Conservation (phyloP, 2,113 vertebrate genomes). For the Noturus placidus region DNA sequence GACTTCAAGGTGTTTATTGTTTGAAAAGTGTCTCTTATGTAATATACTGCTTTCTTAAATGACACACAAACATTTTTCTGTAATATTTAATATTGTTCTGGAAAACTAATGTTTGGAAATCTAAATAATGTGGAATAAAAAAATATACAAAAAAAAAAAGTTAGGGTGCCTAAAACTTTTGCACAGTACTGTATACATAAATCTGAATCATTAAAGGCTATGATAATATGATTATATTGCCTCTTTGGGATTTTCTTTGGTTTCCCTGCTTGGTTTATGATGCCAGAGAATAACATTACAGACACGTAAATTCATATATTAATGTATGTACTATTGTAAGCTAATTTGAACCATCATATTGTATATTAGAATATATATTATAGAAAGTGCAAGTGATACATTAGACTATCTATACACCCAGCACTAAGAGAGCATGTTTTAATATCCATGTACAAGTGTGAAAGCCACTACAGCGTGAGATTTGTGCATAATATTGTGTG, state of each 20-base stretch:
- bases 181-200: neutral
- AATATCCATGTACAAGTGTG: neutral
- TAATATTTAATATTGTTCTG: too few relatives aligned
- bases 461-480: constrained; percentile 21
- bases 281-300: neutral
- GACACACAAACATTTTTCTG: too few relatives aligned
- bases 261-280: neutral
- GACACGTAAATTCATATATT: neutral
- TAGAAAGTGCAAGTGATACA: neutral
- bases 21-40: too few relatives aligned
- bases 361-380: too few relatives aligned
- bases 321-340: neutral
- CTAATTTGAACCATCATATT: neutral
- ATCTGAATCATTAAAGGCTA: neutral
- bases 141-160: too few relatives aligned
- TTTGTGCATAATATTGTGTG: constrained; percentile 28
- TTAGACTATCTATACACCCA: neutral
- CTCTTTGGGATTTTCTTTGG: neutral
- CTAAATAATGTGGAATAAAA: neutral
- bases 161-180: too few relatives aligned
- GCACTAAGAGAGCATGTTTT: neutral
- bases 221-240: neutral
- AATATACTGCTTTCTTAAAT: too few relatives aligned
- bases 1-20: too few relatives aligned
- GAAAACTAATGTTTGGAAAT: too few relatives aligned